Evolutionary conservation across 1,140 invertebrate genomes (phyloP).

Genomic region (Lordiphosa mommai): DNA sequence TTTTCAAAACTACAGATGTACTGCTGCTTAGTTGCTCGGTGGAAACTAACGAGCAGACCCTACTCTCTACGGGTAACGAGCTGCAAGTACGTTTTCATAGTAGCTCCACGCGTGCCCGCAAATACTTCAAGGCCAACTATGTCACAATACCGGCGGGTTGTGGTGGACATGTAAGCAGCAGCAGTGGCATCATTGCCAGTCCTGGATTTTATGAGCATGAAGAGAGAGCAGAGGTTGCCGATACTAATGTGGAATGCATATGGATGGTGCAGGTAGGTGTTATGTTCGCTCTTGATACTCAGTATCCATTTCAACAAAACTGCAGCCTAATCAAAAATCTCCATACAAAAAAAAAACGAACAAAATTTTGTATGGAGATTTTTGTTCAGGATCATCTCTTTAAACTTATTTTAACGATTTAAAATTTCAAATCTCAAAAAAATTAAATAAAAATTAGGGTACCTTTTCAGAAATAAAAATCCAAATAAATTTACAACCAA

Average conservation of each 20-base stretch:
- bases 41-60: constrained; percentile 37
- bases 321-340: too few relatives aligned
- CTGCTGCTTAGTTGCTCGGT: constrained; percentile 41
- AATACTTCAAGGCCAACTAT: constrained; percentile 82
- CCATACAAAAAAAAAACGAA: too few relatives aligned
- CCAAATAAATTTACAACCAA: too few relatives aligned
- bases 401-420: too few relatives aligned
- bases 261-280: constrained; percentile 85
- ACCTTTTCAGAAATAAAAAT: too few relatives aligned
- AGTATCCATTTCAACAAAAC: too few relatives aligned
- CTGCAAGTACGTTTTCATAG: constrained; percentile 86
- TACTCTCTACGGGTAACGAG: constrained; percentile 86
- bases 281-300: too few relatives aligned
- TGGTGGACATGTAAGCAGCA: constrained; percentile 85
- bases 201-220: constrained; percentile 87
- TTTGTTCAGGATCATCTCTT: too few relatives aligned
- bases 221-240: constrained; percentile 33
- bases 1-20: constrained; percentile 11
- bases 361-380: too few relatives aligned
- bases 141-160: constrained; percentile 81
- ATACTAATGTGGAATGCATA: constrained; percentile 86
- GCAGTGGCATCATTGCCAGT: constrained; percentile 86
- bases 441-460: too few relatives aligned
- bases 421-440: too few relatives aligned
- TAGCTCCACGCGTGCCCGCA: constrained; percentile 83